Conservation (phyloP, 2,797 vertebrate species). For the Chaunax sp. region DNA sequence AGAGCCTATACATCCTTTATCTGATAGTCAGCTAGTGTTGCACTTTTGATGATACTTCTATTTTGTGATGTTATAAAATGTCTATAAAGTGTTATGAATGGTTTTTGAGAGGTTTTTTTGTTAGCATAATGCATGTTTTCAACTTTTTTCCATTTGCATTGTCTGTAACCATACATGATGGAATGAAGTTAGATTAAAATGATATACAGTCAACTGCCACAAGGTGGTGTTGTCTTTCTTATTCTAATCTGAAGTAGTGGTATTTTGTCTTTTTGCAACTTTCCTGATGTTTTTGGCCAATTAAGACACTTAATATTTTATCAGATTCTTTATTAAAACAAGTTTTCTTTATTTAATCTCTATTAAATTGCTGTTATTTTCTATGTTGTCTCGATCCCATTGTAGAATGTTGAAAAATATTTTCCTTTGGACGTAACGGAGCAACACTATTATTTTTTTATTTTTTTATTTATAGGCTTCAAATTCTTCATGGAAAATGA, state of each 20-base stretch:
- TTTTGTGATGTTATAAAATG: background rate
- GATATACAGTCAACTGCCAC: slow-evolving; percentile 60
- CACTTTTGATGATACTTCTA: slow-evolving; percentile 13
- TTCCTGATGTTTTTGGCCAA: background rate
- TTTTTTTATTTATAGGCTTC: slow-evolving; percentile 1
- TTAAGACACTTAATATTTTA: background rate
- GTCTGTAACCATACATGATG: slow-evolving; percentile 22
- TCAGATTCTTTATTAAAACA: background rate
- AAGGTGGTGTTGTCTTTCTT: slow-evolving; percentile 69
- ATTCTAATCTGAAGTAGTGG: background rate
- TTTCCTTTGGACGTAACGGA: background rate
- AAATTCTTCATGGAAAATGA: slow-evolving; percentile 39
- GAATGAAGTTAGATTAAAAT: slow-evolving; percentile 54
- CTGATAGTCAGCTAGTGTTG: slow-evolving; percentile 25
- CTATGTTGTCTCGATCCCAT: background rate
- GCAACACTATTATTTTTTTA: no score
- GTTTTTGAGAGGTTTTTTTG: no score
- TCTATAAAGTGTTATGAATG: background rate
- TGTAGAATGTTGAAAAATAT: slow-evolving; percentile 3
- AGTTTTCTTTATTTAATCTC: background rate
- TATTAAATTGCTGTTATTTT: background rate
- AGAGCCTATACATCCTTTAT: slow-evolving; percentile 1
- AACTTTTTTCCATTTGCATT: slow-evolving; percentile 26
- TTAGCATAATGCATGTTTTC: slow-evolving; percentile 9
- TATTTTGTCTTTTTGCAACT: no score